Percentiles rank a stretch among this genome's conserved stretches.
phyloP scores from a whole-genome alignment of 1,140 invertebrate genomes.

The Drosophila truncata region DNA sequence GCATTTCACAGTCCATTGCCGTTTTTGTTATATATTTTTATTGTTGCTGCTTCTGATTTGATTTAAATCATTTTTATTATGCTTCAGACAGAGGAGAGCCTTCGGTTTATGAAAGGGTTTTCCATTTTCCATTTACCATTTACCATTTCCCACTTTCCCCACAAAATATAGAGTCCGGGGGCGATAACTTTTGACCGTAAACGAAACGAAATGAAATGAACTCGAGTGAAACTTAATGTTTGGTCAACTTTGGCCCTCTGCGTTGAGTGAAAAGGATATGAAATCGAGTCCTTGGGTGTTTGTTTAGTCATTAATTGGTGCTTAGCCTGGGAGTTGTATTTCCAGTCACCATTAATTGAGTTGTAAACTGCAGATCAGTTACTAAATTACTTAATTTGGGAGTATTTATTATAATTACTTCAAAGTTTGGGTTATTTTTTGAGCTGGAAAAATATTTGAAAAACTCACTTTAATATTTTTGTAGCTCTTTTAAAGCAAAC shows the following conservation, averaged over 20 bases:
- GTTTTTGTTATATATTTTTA: constrained; percentile 29
- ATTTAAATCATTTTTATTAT: constrained; percentile 41
- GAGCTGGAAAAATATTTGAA: not conserved
- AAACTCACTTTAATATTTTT: not conserved
- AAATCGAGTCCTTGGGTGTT: constrained; percentile 9
- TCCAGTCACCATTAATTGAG: constrained; percentile 6
- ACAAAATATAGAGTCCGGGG: not conserved
- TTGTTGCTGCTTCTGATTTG: constrained; percentile 40
- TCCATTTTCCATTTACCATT: constrained; percentile 1
- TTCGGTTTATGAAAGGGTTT: constrained; percentile 27
- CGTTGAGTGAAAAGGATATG: not conserved
- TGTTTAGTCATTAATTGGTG: constrained; percentile 27
- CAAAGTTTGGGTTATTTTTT: not conserved
- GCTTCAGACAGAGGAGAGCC: constrained; percentile 1
- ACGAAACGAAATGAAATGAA: constrained; percentile 29
- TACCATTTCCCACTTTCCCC: not conserved
- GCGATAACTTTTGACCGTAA: constrained; percentile 19
- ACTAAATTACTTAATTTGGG: too few relatives aligned
- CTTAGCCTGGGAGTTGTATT: not conserved
- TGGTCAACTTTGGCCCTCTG: constrained; percentile 29
- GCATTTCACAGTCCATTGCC: constrained; percentile 65
- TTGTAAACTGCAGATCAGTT: not conserved
- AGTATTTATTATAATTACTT: not conserved
- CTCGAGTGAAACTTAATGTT: constrained; percentile 40
- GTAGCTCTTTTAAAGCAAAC: too few relatives aligned